phyloP scores from a whole-genome alignment of 1,140 invertebrate species.

The Plodia interpunctella region DNA sequence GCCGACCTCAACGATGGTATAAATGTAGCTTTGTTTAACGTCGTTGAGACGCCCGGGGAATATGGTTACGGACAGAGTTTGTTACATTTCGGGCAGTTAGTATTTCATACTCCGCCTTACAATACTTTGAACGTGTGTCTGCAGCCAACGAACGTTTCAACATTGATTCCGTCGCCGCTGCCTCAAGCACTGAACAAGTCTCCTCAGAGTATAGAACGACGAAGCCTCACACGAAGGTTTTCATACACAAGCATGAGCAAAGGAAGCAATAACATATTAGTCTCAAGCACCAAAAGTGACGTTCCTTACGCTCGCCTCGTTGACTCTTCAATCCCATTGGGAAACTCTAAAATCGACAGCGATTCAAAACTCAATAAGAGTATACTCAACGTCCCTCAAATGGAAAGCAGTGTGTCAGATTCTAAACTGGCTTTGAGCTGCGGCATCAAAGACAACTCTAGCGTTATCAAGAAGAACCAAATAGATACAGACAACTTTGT shows the following conservation, averaged over 20 bases:
- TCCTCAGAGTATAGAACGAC: constrained; percentile 68
- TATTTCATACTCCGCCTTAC: constrained; percentile 94
- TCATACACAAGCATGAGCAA: constrained; percentile 79
- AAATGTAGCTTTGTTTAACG: constrained; percentile 83
- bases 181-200: constrained; percentile 60
- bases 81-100: constrained; percentile 90
- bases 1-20: constrained; percentile 88
- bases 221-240: constrained; percentile 78
- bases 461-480: constrained; percentile 37
- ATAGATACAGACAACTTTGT: constrained; percentile 51
- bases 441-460: constrained; percentile 53
- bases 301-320: constrained; percentile 88
- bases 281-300: constrained; percentile 77
- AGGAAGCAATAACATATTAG: constrained; percentile 61
- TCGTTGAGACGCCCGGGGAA: constrained; percentile 77
- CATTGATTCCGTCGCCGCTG: constrained; percentile 64
- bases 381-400: constrained; percentile 74
- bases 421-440: constrained; percentile 83
- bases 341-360: constrained; percentile 83
- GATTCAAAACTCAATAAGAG: constrained; percentile 85
- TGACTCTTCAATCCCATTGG: constrained; percentile 74
- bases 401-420: constrained; percentile 88
- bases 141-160: constrained; percentile 79
- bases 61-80: constrained; percentile 96
- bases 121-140: constrained; percentile 87